Evolutionary conservation across 1,140 invertebrate species (phyloP).

Genomic region (Drosophila teissieri): DNA sequence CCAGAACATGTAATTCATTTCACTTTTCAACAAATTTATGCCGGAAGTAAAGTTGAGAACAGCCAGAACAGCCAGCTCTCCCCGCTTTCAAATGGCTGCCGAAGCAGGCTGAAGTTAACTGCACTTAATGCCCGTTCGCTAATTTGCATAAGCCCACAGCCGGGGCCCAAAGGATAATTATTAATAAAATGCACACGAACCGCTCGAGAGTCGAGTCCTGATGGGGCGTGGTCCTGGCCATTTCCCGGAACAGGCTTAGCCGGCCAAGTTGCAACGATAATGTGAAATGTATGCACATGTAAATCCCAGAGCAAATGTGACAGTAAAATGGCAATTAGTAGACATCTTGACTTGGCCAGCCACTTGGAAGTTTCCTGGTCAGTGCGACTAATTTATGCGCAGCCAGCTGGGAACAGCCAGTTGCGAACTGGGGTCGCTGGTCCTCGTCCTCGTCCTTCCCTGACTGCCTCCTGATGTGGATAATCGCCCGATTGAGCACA

Average conservation of each 20-base stretch:
- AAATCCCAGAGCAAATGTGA: slow-evolving; percentile 76
- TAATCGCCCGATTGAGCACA: slow-evolving; percentile 48
- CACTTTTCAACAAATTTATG: slow-evolving; percentile 46
- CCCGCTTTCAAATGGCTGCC: slow-evolving; percentile 35
- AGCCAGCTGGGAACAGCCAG: slow-evolving; percentile 9
- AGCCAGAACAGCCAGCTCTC: slow-evolving; percentile 12
- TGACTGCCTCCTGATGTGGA: slow-evolving; percentile 21
- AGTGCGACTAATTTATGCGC: slow-evolving; percentile 61
- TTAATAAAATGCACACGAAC: slow-evolving; percentile 71
- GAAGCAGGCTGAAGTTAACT: slow-evolving; percentile 41
- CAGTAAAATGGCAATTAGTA: slow-evolving; percentile 74
- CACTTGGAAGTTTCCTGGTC: slow-evolving; percentile 53
- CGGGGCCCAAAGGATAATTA: slow-evolving; percentile 51
- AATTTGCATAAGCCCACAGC: slow-evolving; percentile 65
- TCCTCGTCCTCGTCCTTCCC: slow-evolving; percentile 4
- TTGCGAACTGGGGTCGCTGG: background rate
- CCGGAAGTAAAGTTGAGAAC: slow-evolving; percentile 40
- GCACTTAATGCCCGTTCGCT: slow-evolving; percentile 58
- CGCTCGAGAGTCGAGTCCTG: slow-evolving; percentile 31
- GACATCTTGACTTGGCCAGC: slow-evolving; percentile 65
- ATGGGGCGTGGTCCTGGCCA: slow-evolving; percentile 30
- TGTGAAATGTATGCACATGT: slow-evolving; percentile 74
- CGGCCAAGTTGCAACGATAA: slow-evolving; percentile 58
- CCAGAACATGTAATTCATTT: slow-evolving; percentile 33
- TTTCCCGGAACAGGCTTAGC: slow-evolving; percentile 39